phyloP scores from a whole-genome alignment of 2,797 vertebrate genomes.

The Sebastes melanostomus region DNA sequence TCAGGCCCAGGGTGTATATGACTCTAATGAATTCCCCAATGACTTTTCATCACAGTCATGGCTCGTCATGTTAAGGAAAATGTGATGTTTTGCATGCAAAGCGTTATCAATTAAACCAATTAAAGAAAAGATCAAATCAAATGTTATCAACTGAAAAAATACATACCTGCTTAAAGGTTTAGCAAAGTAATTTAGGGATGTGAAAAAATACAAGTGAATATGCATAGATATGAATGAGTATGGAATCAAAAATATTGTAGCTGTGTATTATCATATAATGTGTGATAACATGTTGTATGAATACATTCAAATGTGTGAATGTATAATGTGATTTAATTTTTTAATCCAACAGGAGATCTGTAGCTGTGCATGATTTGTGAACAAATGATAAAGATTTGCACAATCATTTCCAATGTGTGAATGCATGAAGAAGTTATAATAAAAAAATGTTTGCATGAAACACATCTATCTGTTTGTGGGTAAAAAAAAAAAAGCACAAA shows the following conservation, averaged over 20 bases:
- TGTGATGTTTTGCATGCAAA: not conserved
- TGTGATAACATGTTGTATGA: too few species aligned
- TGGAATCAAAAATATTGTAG: too few species aligned
- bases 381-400: too few species aligned
- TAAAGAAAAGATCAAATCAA: constrained; percentile 12
- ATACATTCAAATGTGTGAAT: too few species aligned
- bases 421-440: too few species aligned
- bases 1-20: not conserved
- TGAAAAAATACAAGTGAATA: not conserved
- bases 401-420: too few species aligned
- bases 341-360: too few species aligned
- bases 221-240: not conserved
- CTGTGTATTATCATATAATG: too few species aligned
- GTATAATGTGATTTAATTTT: too few species aligned
- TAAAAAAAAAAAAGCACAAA: not conserved
- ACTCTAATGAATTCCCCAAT: not conserved
- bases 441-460: not conserved
- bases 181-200: not conserved
- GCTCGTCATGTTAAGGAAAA: constrained; percentile 4
- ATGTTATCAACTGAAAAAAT: not conserved
- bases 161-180: not conserved
- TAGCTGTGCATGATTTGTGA: too few species aligned
- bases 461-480: not conserved
- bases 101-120: constrained; percentile 5
- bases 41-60: constrained; percentile 13